phyloP scores from a whole-genome alignment of 2,797 vertebrate genomes.

The Gallinago nigripennis region DNA sequence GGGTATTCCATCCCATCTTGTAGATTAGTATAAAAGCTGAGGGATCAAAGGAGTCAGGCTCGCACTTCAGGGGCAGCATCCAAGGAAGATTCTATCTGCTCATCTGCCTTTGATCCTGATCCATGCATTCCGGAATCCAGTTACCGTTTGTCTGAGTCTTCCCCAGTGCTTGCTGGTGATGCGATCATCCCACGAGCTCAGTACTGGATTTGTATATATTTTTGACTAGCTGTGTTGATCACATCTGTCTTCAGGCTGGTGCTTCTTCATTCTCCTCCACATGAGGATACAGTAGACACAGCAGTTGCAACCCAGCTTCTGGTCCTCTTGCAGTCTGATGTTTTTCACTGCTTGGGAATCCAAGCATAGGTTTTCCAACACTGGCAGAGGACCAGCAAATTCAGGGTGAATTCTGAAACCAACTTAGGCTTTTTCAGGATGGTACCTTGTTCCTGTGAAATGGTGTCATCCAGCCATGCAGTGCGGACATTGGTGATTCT shows the following conservation, averaged over 20 bases:
- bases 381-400: background rate
- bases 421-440: background rate
- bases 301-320: background rate
- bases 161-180: background rate
- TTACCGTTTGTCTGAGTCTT: background rate
- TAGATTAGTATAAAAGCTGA: background rate
- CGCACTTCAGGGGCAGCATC: background rate
- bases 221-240: background rate
- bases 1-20: background rate
- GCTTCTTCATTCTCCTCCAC: background rate
- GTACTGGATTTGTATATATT: background rate
- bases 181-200: background rate
- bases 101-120: background rate
- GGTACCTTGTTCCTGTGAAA: background rate
- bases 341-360: background rate
- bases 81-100: background rate
- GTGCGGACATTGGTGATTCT: background rate
- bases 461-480: background rate
- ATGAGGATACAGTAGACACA: background rate
- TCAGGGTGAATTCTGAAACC: background rate
- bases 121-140: background rate
- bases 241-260: background rate
- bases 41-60: background rate
- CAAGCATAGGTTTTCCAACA: accelerated
- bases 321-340: background rate